Evolutionary conservation across 2,113 vertebrate species (phyloP), one percentile per base, ranked within the genome.

Genomic region (Ploceus nigricollis): DNA sequence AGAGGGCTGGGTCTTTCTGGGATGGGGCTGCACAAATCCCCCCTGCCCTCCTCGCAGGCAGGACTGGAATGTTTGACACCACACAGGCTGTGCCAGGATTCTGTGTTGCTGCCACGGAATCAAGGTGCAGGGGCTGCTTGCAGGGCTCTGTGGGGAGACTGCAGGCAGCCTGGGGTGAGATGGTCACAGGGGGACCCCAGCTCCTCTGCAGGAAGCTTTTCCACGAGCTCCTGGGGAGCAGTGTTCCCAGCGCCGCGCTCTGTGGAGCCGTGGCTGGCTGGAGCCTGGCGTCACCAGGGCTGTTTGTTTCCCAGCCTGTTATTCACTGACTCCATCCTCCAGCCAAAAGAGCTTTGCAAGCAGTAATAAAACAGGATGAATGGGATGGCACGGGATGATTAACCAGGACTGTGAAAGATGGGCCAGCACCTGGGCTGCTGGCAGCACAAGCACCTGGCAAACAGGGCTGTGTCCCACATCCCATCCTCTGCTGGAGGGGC

Each of bases 291-390:
- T 37, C 79, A 79, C 10, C 13, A 68, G 45, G 44, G 70, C 53
- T 39, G n/a, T 53, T 93, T 85, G 72, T n/a, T 85, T 78, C 61
- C 61, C 75, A 75, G 58, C 21, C 3, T 35, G 44, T 80, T 82
- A 80, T 44, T 95, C 93, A 71, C 82, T 12, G 47, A 7, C 44
- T 96, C 73, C 6, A 17, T 81, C 82, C 87, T 83, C 85, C 64
- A 91, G 95, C 84, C 95, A 82, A 92, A 80, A 88, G 42, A 91
- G 88, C 82, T 95, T 83, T 86, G 78, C 53, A 93, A 93, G 48
- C 44, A 89, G 65, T 44, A 83, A 70, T 37, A 70, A 51, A 82
- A 81, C 63, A 89, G 37, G 65, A 86, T 89, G 88, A 96, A 96
- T 82, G 87, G 70, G 42, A 79, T 22, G 47, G 60, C 75, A 64